These are phyloP conservation scores for Hemicentrotus pulcherrimus DNA, from an alignment of 35 echinoderm and acorn worm genomes.

Conservation along the genomic window DNA sequence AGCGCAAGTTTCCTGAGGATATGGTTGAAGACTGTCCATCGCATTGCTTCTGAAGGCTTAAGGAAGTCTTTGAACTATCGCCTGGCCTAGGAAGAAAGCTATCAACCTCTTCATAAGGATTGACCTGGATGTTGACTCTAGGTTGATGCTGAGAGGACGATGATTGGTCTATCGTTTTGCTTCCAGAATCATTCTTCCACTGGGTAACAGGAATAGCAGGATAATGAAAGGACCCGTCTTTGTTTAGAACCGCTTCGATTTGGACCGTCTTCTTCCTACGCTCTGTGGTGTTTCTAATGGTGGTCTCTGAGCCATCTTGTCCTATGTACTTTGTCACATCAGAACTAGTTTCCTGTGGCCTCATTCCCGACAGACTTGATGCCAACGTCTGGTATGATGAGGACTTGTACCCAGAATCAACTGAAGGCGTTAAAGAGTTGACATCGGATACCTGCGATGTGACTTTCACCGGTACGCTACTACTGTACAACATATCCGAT, in stretches of 20 bases:
- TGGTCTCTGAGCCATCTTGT: conserved; percentile 57
- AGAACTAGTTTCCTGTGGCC: not conserved
- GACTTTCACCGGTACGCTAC: not conserved
- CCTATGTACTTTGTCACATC: conserved; percentile 13
- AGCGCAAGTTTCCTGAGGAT: not conserved
- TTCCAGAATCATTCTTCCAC: conserved; percentile 23
- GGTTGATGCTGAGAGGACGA: conserved; percentile 6
- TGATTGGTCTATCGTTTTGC: not conserved
- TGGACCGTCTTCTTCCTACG: conserved; percentile 52
- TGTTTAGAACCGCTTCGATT: not conserved
- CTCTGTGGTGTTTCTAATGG: conserved; percentile 55
- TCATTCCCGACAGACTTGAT: not conserved
- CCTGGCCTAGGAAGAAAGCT: not conserved
- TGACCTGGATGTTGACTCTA: not conserved
- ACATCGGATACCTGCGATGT: not conserved
- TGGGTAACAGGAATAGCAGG: conserved; percentile 40
- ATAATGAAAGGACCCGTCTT: conserved; percentile 18
- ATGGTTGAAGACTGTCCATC: not conserved
- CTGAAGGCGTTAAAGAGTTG: conserved; percentile 41
- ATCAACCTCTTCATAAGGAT: conserved; percentile 30
- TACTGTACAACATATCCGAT: not conserved
- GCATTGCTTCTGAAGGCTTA: not conserved
- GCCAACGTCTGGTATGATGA: conserved; percentile 42
- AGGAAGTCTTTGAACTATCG: not conserved
- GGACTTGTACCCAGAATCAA: conserved; percentile 69